These are phyloP conservation scores for Enhydra lutris DNA, from an alignment of 2,113 vertebrate species.

Conservation along the genomic window DNA sequence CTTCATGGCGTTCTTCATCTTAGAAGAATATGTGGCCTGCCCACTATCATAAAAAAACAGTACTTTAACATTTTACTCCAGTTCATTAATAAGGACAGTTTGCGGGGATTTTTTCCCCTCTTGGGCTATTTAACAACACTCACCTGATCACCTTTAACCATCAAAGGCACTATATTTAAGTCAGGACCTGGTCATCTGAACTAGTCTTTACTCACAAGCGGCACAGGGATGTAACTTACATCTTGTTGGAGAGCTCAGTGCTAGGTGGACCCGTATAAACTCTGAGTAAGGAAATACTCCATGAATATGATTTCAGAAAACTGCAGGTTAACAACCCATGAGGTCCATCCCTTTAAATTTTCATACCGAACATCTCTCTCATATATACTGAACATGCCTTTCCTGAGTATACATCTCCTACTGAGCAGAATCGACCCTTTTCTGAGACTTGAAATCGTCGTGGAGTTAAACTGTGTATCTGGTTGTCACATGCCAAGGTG, in stretches of 20 bases:
- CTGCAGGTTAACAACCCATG: not conserved
- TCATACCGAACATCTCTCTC: not conserved
- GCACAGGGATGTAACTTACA: not conserved
- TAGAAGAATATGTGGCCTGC: not conserved
- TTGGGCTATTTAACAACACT: constrained; percentile 26
- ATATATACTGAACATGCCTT: not conserved
- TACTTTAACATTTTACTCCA: not conserved
- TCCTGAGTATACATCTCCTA: not conserved
- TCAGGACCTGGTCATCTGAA: not conserved
- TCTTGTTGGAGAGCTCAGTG: not conserved
- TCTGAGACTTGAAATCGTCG: not conserved
- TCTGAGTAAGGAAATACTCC: not conserved
- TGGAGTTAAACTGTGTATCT: not conserved
- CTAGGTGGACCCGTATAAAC: not conserved
- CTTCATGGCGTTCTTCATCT: not conserved
- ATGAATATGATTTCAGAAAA: not conserved
- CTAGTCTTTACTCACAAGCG: not conserved
- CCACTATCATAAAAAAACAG: not conserved
- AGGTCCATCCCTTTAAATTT: not conserved
- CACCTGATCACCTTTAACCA: constrained; percentile 8
- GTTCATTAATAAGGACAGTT: not conserved
- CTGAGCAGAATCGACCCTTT: not conserved
- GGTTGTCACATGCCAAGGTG: not conserved
- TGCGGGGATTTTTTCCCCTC: not conserved
- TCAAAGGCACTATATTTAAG: not conserved